phyloP scores from a whole-genome alignment of 2,113 vertebrate genomes.

The Etheostoma cragini region DNA sequence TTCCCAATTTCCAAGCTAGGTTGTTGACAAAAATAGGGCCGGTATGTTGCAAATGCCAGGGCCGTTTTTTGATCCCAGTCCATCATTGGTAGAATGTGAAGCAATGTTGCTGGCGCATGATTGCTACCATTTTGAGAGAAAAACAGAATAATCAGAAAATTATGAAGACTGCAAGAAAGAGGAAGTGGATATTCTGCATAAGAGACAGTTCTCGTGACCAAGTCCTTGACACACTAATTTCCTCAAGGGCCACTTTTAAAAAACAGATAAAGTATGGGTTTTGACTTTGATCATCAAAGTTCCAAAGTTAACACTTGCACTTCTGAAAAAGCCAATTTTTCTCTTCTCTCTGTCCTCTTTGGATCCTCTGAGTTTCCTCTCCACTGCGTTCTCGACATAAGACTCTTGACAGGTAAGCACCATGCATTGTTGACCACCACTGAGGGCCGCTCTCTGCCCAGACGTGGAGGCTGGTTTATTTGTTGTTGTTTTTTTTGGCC shows the following conservation, averaged over 20 bases:
- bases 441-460: conserved; percentile 40
- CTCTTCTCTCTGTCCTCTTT: conserved; percentile 34
- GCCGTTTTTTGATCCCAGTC: too few relatives aligned
- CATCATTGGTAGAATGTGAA: conserved; percentile 11
- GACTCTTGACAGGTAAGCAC: conserved; percentile 61
- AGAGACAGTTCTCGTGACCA: neutral
- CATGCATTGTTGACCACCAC: conserved; percentile 56
- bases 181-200: neutral
- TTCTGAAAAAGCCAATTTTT: conserved; percentile 29
- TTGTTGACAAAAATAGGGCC: too few relatives aligned
- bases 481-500: conserved; percentile 23
- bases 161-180: neutral
- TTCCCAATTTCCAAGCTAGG: too few relatives aligned
- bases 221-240: neutral
- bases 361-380: conserved; percentile 52
- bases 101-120: conserved; percentile 4
- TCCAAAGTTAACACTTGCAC: conserved; percentile 26
- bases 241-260: conserved; percentile 27
- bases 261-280: conserved; percentile 13
- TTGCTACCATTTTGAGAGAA: conserved; percentile 3
- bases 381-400: conserved; percentile 53
- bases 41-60: too few relatives aligned
- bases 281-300: conserved; percentile 35
- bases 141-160: conserved; percentile 25
- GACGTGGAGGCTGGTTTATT: conserved; percentile 12